These are phyloP conservation scores for Styela clava DNA, from an alignment of 23 tunicate genomes.

Conservation along the genomic window DNA sequence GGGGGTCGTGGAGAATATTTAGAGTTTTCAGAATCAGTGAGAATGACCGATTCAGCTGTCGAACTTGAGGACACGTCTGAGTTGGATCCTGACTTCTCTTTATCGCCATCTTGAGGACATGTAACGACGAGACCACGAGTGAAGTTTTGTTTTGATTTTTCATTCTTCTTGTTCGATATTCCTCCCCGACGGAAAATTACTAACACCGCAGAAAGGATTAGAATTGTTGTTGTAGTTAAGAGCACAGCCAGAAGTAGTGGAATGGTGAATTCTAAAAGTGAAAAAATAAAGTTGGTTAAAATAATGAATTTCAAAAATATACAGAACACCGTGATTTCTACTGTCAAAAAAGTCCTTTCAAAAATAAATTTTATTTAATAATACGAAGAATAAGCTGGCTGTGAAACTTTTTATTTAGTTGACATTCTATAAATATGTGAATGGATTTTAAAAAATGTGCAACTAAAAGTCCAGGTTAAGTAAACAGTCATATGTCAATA, in stretches of 20 bases:
- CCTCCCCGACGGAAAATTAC: constrained; percentile 20
- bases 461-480: too few relatives aligned
- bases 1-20: constrained; percentile 10
- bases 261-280: constrained; percentile 5
- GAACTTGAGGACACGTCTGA: constrained; percentile 26
- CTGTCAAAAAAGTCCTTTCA: too few relatives aligned
- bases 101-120: constrained; percentile 22
- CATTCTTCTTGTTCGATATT: not conserved
- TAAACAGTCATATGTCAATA: too few relatives aligned
- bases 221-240: constrained; percentile 13
- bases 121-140: constrained; percentile 21
- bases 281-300: not conserved
- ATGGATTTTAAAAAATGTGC: too few relatives aligned
- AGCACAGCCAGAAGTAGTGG: constrained; percentile 13
- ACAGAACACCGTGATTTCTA: too few relatives aligned
- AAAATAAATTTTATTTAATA: too few relatives aligned
- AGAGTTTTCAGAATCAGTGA: constrained; percentile 16
- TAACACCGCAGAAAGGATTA: constrained; percentile 17
- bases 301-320: too few relatives aligned
- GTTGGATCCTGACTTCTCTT: constrained; percentile 22
- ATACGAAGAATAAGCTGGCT: too few relatives aligned
- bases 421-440: too few relatives aligned
- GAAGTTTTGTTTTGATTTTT: not conserved
- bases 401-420: too few relatives aligned
- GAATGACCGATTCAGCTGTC: constrained; percentile 20